Base-by-base conservation (phyloP, 2,113 vertebrate species). In the Phycodurus eques region DNA sequence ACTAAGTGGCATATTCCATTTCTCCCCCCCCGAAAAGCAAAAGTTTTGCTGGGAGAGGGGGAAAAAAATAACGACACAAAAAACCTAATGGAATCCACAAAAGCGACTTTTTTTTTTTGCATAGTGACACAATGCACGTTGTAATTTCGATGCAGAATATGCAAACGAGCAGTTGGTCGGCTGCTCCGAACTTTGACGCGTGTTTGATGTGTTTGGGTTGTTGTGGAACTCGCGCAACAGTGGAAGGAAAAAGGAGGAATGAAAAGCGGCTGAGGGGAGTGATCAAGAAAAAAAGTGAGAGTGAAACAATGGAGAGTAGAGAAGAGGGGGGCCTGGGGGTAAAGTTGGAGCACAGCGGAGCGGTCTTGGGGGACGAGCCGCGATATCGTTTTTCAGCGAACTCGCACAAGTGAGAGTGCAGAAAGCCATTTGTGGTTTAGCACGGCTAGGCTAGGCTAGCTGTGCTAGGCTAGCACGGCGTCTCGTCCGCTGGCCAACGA, bases 401-500 rank as follows among this genome's bases (percentile, higher is more conserved):
- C 22, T 47, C 47, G 64, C 5, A 17, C 15, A 19, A 22, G 31
- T 8, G 31, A 27, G 11, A 35, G 59, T 61, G 15, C 2, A 39
- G 35, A 6, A 39, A 61, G 59, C 59, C 17, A 39, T 33, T 19
- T 35, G 31, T 61, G 59, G 31, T 61, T 22, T 44, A 44, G 63
- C 64, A 4, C 43, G 27, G 63, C 63, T 22, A 22, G 7, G 62
- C 63, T 44, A 65, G 56, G 56, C 56, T 27, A 35, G 27, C 56
- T 59, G 27, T 3, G 11, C 22, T 3, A 35, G 64, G 86, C 88
- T 87, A 87, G 53, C 53, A 73, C 69, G 74, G 42, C 88, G 87
- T 83, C 88, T 71, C 33, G 44, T 63, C 71, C 80, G 53, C 8
- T 65, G 27, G 80, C 68, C 70, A 62, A 74, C 20, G 71, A 22